Conservation (phyloP, 2,888 invertebrate genomes). For the Entomobrya multifasciata region DNA sequence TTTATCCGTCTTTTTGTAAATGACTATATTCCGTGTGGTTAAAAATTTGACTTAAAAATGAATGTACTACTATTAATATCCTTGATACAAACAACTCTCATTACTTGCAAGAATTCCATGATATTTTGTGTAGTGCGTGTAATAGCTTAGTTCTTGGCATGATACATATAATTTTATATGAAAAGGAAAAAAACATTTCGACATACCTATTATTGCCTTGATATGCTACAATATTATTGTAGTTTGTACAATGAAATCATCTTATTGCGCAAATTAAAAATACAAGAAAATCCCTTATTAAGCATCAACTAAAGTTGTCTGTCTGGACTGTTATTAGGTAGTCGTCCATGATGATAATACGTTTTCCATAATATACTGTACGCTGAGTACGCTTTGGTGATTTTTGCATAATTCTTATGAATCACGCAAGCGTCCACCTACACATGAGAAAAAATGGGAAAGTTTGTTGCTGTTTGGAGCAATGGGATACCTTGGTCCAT, state of each 20-base stretch:
- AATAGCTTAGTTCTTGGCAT: not conserved
- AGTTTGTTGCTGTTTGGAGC: too few species aligned
- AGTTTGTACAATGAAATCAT: not conserved
- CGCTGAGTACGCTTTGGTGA: not conserved
- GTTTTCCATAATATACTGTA: not conserved
- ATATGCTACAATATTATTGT: not conserved
- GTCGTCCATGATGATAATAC: not conserved
- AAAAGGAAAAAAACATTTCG: conserved; percentile 36
- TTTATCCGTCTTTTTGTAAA: too few species aligned
- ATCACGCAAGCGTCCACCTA: not conserved
- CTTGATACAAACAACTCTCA: too few species aligned
- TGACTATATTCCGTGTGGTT: too few species aligned
- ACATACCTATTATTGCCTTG: not conserved
- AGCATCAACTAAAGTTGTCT: not conserved
- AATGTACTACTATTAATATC: too few species aligned
- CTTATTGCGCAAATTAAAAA: conserved; percentile 27
- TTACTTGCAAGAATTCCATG: not conserved
- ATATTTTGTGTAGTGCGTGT: not conserved
- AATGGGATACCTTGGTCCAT: not conserved
- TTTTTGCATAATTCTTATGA: not conserved
- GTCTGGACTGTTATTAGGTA: not conserved
- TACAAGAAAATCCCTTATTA: not conserved
- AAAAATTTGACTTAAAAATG: too few species aligned
- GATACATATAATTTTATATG: conserved; percentile 26
- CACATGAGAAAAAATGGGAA: not conserved